phyloP scores from a whole-genome alignment of 2,888 invertebrate genomes.

The Rhaphigaster nebulosa region DNA sequence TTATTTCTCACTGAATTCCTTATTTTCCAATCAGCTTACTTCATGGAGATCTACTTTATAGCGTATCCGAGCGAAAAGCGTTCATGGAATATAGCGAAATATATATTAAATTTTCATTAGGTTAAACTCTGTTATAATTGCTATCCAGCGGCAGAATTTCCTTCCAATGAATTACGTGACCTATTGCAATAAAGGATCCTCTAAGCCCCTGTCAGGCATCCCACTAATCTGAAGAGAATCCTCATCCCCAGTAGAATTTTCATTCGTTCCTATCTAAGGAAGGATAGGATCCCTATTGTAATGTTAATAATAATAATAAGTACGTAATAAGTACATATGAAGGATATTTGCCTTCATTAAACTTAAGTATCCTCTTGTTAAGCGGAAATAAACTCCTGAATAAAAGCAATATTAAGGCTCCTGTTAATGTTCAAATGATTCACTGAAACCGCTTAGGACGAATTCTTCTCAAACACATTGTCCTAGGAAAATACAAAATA shows the following conservation, averaged over 20 bases:
- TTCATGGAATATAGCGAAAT: background rate
- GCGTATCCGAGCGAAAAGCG: background rate
- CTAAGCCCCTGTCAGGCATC: background rate
- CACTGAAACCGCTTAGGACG: too few species aligned
- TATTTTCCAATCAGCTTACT: too few species aligned
- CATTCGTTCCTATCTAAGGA: background rate
- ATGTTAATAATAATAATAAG: too few species aligned
- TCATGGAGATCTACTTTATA: background rate
- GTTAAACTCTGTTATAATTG: background rate
- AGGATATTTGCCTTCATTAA: background rate
- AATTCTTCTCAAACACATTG: too few species aligned
- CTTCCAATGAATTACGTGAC: conserved; percentile 2
- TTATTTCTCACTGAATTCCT: too few species aligned
- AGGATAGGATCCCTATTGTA: background rate
- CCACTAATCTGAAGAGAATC: background rate
- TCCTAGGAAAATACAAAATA: too few species aligned
- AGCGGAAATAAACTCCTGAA: background rate
- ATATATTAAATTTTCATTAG: background rate
- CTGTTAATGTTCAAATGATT: too few species aligned
- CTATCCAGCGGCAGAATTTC: background rate
- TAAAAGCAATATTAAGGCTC: background rate
- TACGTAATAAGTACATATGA: background rate
- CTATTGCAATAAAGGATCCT: background rate
- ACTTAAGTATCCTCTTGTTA: background rate
- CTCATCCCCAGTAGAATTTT: background rate